A percentile compares a stretch with the other conserved stretches of the same genome.
Conservation (phyloP, 2,888 invertebrate species). For the Chrysolina haemoptera region DNA sequence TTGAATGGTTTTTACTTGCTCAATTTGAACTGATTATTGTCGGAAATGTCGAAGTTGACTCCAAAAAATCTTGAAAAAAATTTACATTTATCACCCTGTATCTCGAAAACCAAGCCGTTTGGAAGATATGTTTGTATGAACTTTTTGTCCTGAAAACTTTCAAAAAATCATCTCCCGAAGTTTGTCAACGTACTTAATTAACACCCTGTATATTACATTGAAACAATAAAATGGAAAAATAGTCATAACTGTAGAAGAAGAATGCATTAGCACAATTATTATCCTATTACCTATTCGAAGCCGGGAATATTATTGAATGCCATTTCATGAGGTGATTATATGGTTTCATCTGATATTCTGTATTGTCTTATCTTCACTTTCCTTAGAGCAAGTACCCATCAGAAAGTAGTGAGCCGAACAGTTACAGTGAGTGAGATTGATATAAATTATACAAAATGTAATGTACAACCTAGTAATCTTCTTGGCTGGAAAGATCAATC, state of each 20-base stretch:
- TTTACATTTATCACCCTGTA: too few species aligned
- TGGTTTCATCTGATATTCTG: slow-evolving; percentile 15
- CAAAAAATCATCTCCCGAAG: too few species aligned
- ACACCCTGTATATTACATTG: slow-evolving; percentile 25
- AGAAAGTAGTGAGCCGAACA: slow-evolving; percentile 29
- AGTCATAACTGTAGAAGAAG: not conserved
- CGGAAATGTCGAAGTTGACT: too few species aligned
- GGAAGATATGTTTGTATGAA: too few species aligned
- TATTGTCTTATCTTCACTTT: slow-evolving; percentile 40
- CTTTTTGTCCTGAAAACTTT: too few species aligned
- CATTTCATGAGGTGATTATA: slow-evolving; percentile 20
- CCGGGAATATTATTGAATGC: slow-evolving; percentile 11
- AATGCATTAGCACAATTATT: not conserved
- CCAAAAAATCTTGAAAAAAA: too few species aligned
- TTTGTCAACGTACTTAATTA: too few species aligned
- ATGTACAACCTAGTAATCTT: slow-evolving; percentile 13
- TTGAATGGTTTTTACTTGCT: too few species aligned
- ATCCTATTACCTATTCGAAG: not conserved
- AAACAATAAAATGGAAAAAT: slow-evolving; percentile 17
- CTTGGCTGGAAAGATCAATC: not conserved
- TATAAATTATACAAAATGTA: slow-evolving; percentile 10
- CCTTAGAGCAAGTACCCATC: slow-evolving; percentile 34
- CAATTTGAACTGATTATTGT: too few species aligned
- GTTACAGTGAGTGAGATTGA: slow-evolving; percentile 11
- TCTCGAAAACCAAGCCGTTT: too few species aligned